Evolutionary conservation across 2,797 vertebrate species (phyloP), one percentile per base, ranked within the genome.

Genomic region (Coregonus suidteri): DNA sequence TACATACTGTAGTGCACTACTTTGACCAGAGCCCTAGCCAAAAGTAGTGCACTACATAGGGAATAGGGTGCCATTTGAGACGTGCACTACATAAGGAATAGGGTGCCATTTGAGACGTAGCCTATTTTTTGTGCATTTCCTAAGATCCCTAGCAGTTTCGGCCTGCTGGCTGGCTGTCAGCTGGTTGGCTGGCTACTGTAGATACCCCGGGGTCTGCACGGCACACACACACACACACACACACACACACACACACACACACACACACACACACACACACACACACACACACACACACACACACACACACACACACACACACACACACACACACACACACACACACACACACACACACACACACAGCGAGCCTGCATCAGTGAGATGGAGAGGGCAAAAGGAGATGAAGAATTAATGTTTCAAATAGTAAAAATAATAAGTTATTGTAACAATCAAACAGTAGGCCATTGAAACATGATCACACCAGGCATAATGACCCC

Each of bases 61-160:
- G 9, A 47, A 47, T 47, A 47, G 41, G 41, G 41, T 11, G 9
- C 41, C 9, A 47, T 47, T 47, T 11, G 25, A 25, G 25, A 25
- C 25, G 25, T 25, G 41, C 2, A 47, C 41, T 47, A 47, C 41
- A 47, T 47, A 47, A 9, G 41, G 9, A 47, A 47, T 47, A 47
- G 41, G 41, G 41, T 11, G 9, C 41, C 9, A 47, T 47, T 47
- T 11, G 25, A 25, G 25, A 25, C 25, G 25, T 25, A 25, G 25
- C 25, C 25, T 25, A 87, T 87, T 82, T 86, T 87, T 82, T 81
- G 86, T 77, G 74, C 75, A 81, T 85, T 34, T 3, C 31, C 31
- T 3, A 34, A 34, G 31, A 34, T 80, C 81, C 81, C 75, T 71
- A 62, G 35, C 62, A 71, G 62, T 59, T 76, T 77, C 79, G 56